A percentile compares a stretch with the other conserved stretches of the same genome.
These are phyloP conservation scores for Hydrozoanthus gracilis DNA, from an alignment of 92 coral and sea anemone species.

Conservation along the genomic window DNA sequence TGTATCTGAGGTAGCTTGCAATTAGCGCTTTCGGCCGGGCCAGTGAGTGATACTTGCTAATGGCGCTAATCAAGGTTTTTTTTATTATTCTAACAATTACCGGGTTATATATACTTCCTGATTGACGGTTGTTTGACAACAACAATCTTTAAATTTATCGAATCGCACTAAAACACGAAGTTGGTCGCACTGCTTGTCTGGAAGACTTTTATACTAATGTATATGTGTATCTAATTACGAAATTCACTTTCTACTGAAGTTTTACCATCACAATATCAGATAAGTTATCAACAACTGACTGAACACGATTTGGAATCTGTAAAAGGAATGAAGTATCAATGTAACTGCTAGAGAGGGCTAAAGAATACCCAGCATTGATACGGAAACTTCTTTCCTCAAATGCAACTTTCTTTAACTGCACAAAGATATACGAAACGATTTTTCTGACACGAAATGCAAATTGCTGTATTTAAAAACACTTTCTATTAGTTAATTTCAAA, in stretches of 20 bases:
- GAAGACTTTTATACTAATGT: background rate
- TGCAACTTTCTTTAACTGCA: background rate
- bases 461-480: background rate
- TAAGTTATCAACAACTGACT: too few species aligned
- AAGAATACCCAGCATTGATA: too few species aligned
- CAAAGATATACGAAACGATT: background rate
- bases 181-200: background rate
- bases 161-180: background rate
- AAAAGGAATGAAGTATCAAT: too few species aligned
- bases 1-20: background rate
- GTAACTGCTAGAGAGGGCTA: too few species aligned
- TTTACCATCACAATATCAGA: too few species aligned
- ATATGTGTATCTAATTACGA: background rate
- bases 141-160: background rate
- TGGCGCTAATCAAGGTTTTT: background rate
- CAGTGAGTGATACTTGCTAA: background rate
- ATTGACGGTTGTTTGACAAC: slow-evolving; percentile 9
- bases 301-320: too few species aligned
- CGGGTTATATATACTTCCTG: background rate
- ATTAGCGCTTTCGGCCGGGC: background rate
- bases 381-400: too few species aligned
- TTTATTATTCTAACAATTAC: background rate
- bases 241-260: too few species aligned
- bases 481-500: background rate
- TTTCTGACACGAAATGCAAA: background rate